Conservation (phyloP, 2,113 vertebrate genomes). For the Myotis brandtii region DNA sequence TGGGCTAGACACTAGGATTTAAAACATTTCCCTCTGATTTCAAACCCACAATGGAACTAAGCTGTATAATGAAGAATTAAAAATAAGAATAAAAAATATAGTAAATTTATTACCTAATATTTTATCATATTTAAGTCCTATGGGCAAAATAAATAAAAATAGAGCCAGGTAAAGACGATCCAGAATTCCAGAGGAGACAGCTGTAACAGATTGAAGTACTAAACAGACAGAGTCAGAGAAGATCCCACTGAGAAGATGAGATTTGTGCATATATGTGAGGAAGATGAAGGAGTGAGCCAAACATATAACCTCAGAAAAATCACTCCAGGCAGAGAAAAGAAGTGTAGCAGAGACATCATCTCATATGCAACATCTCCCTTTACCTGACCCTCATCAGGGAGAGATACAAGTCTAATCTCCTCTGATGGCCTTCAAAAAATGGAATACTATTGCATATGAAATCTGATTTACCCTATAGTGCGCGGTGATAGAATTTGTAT, state of each 20-base stretch:
- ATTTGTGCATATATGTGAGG: neutral
- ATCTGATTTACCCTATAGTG: neutral
- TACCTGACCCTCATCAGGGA: neutral
- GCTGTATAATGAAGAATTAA: neutral
- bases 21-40: neutral
- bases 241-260: neutral
- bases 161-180: neutral
- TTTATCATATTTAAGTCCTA: neutral
- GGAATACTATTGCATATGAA: neutral
- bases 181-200: neutral
- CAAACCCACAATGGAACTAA: neutral
- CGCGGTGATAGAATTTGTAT: neutral
- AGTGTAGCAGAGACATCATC: neutral
- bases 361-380: neutral
- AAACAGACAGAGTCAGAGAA: neutral
- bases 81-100: neutral
- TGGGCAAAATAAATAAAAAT: neutral
- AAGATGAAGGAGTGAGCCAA: neutral
- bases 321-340: neutral
- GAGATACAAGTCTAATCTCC: neutral
- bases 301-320: neutral
- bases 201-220: neutral
- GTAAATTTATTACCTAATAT: neutral
- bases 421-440: neutral
- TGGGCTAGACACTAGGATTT: neutral